These are phyloP conservation scores for Troilus luridus DNA, from an alignment of 2,888 invertebrate genomes.

Conservation along the genomic window DNA sequence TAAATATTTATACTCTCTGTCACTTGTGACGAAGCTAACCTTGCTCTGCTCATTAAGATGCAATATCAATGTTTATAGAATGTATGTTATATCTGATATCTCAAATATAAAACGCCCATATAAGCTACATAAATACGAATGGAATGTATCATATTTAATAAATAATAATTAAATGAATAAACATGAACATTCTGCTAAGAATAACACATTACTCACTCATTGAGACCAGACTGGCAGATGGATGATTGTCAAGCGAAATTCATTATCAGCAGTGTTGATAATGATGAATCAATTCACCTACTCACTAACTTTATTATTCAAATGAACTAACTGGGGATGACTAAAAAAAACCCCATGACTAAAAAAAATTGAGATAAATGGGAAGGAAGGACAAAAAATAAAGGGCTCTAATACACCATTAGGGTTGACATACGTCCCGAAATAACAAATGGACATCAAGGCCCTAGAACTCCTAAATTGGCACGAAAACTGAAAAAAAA, in stretches of 20 bases:
- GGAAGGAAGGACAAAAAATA: neutral
- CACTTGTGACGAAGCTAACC: no score
- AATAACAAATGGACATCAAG: neutral
- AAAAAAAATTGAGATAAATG: conserved; percentile 16
- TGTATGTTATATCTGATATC: no score
- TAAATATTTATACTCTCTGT: no score
- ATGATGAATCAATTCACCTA: neutral
- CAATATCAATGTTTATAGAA: no score
- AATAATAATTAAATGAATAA: no score
- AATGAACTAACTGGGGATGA: neutral
- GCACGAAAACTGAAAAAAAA: neutral
- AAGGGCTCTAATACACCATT: conserved; percentile 12
- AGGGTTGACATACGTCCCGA: neutral
- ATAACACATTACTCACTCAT: no score
- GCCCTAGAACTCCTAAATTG: neutral
- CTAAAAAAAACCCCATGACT: neutral
- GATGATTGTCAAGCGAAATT: neutral
- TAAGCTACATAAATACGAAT: no score
- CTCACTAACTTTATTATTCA: neutral
- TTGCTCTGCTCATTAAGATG: no score
- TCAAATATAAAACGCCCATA: no score
- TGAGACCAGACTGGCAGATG: neutral
- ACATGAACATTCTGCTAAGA: no score
- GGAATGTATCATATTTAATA: no score
- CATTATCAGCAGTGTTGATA: neutral